Evolutionary conservation across 2,888 invertebrate species (phyloP).

Genomic region (Drosophila fulvimacula): DNA sequence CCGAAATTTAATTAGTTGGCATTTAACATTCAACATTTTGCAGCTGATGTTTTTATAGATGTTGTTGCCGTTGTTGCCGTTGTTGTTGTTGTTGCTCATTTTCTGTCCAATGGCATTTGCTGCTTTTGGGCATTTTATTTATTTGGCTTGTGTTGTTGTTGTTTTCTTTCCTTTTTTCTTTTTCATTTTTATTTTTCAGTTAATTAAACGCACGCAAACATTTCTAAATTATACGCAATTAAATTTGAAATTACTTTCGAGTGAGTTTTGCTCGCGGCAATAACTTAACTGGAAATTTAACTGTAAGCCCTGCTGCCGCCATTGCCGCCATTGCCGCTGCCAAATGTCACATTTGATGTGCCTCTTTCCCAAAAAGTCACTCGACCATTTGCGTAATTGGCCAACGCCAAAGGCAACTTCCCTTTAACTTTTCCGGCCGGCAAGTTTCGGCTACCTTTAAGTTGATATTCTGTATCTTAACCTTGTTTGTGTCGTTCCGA

Average conservation of each 20-base stretch:
- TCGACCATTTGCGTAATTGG: constrained; percentile 32
- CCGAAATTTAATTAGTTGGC: constrained; percentile 77
- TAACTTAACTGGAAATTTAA: constrained; percentile 77
- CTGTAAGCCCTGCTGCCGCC: constrained; percentile 57
- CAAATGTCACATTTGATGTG: constrained; percentile 77
- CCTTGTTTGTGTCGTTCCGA: constrained; percentile 54
- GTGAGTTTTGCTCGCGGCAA: constrained; percentile 65
- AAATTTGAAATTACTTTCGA: constrained; percentile 77
- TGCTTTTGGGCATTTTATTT: constrained; percentile 30
- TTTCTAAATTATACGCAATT: constrained; percentile 80
- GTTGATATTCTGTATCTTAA: constrained; percentile 42
- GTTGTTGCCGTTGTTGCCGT: constrained; percentile 22
- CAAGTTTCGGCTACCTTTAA: constrained; percentile 54
- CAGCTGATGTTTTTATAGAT: constrained; percentile 42
- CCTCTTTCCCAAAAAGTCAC: not conserved
- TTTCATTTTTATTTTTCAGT: constrained; percentile 78
- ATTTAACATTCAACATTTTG: constrained; percentile 72
- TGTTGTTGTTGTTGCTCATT: constrained; percentile 27
- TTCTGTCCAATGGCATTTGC: constrained; percentile 41
- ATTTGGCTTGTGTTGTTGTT: constrained; percentile 3
- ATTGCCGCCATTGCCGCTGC: constrained; percentile 26
- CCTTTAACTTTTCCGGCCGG: constrained; percentile 47
- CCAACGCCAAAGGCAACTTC: constrained; percentile 17
- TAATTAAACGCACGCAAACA: constrained; percentile 80
- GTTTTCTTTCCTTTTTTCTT: constrained; percentile 22